Conservation (phyloP, 1,140 invertebrate species). For the Drosophila aff. region DNA sequence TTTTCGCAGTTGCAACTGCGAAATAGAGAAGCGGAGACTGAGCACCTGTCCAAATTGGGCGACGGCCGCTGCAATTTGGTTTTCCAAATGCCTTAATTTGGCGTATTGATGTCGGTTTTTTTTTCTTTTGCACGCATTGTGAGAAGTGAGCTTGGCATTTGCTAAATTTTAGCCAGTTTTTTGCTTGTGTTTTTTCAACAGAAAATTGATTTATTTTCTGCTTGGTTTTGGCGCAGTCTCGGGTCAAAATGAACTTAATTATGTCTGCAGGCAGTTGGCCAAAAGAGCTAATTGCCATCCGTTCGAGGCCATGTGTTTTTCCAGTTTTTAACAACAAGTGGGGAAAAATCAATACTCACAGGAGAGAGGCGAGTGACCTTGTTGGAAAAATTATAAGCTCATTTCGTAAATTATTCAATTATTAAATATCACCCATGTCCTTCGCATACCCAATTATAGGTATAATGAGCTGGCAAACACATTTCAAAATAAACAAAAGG, state of each 20-base stretch:
- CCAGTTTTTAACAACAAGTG: constrained; percentile 17
- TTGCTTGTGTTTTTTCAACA: neutral
- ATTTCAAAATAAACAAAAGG: constrained; percentile 29
- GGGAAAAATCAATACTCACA: constrained; percentile 7
- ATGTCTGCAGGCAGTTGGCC: constrained; percentile 44
- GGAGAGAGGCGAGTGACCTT: neutral
- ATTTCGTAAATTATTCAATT: constrained; percentile 40
- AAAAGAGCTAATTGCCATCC: constrained; percentile 40
- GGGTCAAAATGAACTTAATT: constrained; percentile 41
- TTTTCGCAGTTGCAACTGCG: constrained; percentile 51
- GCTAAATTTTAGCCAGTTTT: constrained; percentile 9
- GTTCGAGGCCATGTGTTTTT: constrained; percentile 12
- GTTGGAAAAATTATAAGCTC: constrained; percentile 28
- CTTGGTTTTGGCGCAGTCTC: constrained; percentile 2
- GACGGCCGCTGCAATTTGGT: constrained; percentile 35
- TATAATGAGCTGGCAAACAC: constrained; percentile 52
- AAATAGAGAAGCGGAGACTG: constrained; percentile 15
- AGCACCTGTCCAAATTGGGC: constrained; percentile 63
- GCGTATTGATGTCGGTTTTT: constrained; percentile 36
- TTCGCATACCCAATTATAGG: constrained; percentile 18
- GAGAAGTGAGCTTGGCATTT: constrained; percentile 35
- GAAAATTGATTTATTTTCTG: constrained; percentile 18
- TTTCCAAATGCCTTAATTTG: constrained; percentile 62
- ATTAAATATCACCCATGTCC: constrained; percentile 26
- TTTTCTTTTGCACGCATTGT: constrained; percentile 33